Evolutionary conservation across 2,797 vertebrate genomes (phyloP), one percentile per base, ranked within the genome.

Genomic region (Kryptopterus vitreolus): DNA sequence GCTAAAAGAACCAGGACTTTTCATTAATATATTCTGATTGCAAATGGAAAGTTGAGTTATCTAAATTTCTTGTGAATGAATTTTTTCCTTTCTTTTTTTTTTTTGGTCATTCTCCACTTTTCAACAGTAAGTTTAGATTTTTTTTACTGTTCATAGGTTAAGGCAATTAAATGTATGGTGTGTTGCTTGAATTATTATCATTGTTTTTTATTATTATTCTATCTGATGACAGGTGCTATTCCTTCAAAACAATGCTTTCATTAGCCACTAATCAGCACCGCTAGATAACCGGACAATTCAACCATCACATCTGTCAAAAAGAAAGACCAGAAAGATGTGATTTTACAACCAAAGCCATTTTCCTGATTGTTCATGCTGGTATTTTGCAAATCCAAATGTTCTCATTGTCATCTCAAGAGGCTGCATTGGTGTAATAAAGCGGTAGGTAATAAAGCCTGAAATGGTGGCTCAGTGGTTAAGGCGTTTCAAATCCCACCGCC

Each of bases 261-360:
- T 18, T 33, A 22, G 35, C 13, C 9, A 43, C 22, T n/a, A 43
- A 35, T n/a, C 35, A 43, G 33, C n/a, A 66, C 4, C 10, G 13
- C 22, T 46, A 31, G n/a, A 20, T 75, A 29, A 33, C 43, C 1
- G 59, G 35, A 46, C 35, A 59, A 61, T 59, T 59, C 33, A 59
- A 24, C 55, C 35, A 46, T 59, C 38, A 75, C n/a, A 59, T 57
- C 71, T 24, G 52, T 73, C 71, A 73, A 57, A 55, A 26, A 52
- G 16, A 20, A 15, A 31, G 48, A 38, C 13, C 70, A 57, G 50
- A 72, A 11, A 31, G 26, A 35, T 53, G 52, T 7, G 52, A 31
- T 72, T 22, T n/a, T n/a, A n/a, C 38, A 43, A 48, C 3, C 33
- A 26, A 26, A n/a, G 12, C n/a, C 13, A 24, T 43, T 57, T 61